These are phyloP conservation scores for Palaemon carinicauda DNA, from an alignment of 1,140 invertebrate genomes.

Conservation along the genomic window DNA sequence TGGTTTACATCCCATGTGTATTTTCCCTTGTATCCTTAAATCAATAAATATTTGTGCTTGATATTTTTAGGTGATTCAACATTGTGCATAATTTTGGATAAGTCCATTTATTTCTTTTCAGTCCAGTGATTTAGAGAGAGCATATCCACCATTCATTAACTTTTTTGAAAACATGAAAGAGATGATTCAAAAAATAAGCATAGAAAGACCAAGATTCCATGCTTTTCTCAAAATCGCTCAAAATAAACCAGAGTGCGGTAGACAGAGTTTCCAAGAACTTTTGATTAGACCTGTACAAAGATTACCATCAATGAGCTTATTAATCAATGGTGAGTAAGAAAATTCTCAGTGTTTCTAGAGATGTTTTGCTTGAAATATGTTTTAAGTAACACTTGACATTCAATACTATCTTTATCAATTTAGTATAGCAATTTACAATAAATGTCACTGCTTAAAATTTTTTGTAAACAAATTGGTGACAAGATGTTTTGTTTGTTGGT, in stretches of 20 bases:
- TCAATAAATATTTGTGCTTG: neutral
- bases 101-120: constrained; percentile 32
- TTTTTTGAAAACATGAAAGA: constrained; percentile 97
- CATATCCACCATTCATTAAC: constrained; percentile 97
- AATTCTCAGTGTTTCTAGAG: too few relatives aligned
- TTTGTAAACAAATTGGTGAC: too few relatives aligned
- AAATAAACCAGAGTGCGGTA: constrained; percentile 82
- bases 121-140: constrained; percentile 63
- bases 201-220: constrained; percentile 92
- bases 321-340: constrained; percentile 86
- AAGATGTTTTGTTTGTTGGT: too few relatives aligned
- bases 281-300: constrained; percentile 96
- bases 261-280: constrained; percentile 92
- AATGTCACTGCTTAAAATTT: too few relatives aligned
- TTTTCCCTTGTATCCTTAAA: neutral
- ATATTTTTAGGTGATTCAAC: too few relatives aligned
- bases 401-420: too few relatives aligned
- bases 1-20: too few relatives aligned
- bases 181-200: constrained; percentile 87
- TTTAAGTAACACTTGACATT: too few relatives aligned
- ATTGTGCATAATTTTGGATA: neutral
- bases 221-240: constrained; percentile 97
- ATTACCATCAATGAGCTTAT: constrained; percentile 91
- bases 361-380: neutral
- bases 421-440: too few relatives aligned